Percentiles rank a stretch among this genome's conserved stretches.
Conservation (phyloP, 2,113 vertebrate species). For the Montifringilla adamsi region DNA sequence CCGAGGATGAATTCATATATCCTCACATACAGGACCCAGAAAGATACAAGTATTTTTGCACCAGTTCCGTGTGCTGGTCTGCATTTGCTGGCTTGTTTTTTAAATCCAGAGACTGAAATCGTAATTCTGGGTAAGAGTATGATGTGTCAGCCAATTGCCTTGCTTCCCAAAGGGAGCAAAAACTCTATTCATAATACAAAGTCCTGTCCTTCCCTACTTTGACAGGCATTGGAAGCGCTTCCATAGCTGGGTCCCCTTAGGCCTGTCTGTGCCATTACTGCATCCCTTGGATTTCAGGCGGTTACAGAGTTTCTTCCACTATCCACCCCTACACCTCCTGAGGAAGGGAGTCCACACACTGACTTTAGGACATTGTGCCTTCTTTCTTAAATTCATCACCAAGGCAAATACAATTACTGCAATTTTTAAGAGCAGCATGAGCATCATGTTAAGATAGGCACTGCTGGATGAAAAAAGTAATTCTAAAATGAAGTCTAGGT, state of each 20-base stretch:
- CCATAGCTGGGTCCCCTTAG: not conserved
- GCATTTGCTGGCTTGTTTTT: not conserved
- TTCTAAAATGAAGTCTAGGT: not conserved
- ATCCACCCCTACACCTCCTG: not conserved
- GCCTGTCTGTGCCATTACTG: not conserved
- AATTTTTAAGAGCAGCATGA: not conserved
- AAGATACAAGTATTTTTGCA: rapidly evolving
- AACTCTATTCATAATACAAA: not conserved
- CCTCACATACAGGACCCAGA: not conserved
- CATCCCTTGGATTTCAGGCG: not conserved
- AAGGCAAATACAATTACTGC: not conserved
- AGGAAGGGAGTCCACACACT: not conserved
- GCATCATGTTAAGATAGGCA: not conserved
- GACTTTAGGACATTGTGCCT: not conserved
- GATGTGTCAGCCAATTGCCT: not conserved
- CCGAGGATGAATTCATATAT: not conserved
- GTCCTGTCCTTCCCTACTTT: not conserved
- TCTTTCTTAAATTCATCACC: not conserved
- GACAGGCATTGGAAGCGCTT: rapidly evolving
- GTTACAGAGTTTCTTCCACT: not conserved
- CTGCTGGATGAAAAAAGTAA: not conserved
- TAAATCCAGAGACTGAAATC: not conserved
- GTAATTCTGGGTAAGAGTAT: no score
- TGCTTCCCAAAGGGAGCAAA: not conserved
- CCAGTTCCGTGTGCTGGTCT: no score